Conservation (phyloP, 1,140 invertebrate genomes). For the Atta colombica region DNA sequence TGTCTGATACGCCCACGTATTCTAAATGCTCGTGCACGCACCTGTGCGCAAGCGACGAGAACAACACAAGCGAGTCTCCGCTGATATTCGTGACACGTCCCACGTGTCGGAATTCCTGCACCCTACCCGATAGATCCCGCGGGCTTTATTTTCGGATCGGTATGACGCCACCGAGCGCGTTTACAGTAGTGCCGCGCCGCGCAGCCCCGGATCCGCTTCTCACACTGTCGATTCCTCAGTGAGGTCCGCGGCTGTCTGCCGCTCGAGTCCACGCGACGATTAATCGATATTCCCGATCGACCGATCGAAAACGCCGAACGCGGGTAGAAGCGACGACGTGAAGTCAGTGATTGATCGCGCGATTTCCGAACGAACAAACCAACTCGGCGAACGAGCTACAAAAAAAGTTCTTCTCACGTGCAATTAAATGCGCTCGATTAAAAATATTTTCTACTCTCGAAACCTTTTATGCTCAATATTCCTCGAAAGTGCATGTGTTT, state of each 20-base stretch:
- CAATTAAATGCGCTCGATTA: slow-evolving; percentile 16
- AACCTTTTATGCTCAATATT: not conserved
- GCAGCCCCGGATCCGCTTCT: slow-evolving; percentile 37
- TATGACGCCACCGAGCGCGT: slow-evolving; percentile 80
- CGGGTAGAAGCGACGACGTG: slow-evolving; percentile 21
- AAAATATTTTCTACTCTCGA: not conserved
- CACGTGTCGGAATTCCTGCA: slow-evolving; percentile 82
- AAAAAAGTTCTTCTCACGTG: not conserved
- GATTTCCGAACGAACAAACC: slow-evolving; percentile 7
- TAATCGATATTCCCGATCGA: slow-evolving; percentile 42
- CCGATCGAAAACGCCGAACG: slow-evolving; percentile 39
- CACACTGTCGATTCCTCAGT: slow-evolving; percentile 57
- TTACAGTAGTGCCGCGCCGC: slow-evolving; percentile 58
- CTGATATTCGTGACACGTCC: slow-evolving; percentile 81
- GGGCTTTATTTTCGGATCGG: slow-evolving; percentile 84
- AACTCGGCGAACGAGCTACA: not conserved
- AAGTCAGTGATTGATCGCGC: slow-evolving; percentile 18
- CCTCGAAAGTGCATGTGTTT: not conserved
- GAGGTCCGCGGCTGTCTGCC: slow-evolving; percentile 62
- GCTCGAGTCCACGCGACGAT: slow-evolving; percentile 55
- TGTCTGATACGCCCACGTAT: slow-evolving; percentile 8
- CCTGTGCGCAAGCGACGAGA: slow-evolving; percentile 31
- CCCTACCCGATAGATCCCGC: slow-evolving; percentile 79
- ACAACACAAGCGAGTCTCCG: slow-evolving; percentile 3
- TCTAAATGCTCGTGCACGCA: not conserved